phyloP scores from a whole-genome alignment of 2,797 vertebrate species.

The Oreortyx pictus region DNA sequence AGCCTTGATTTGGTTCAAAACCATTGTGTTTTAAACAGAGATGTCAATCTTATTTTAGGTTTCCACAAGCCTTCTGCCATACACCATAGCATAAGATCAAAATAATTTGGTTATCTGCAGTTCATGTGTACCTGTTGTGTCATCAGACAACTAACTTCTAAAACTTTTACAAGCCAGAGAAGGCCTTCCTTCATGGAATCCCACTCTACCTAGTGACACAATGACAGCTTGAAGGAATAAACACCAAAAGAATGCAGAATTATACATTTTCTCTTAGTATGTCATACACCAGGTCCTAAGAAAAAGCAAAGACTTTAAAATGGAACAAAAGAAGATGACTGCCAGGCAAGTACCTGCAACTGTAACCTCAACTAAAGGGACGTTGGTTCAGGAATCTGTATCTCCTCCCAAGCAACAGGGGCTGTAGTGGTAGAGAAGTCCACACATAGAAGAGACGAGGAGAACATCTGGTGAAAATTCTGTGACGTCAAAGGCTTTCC shows the following conservation, averaged over 20 bases:
- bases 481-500: background rate
- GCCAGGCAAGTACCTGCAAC: background rate
- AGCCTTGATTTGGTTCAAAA: constrained; percentile 16
- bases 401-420: background rate
- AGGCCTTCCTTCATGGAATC: background rate
- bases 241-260: background rate
- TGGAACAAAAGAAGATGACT: background rate
- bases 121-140: background rate
- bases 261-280: background rate
- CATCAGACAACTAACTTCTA: background rate
- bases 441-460: background rate
- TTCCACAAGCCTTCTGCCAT: background rate
- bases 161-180: background rate
- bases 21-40: background rate
- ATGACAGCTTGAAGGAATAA: background rate
- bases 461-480: background rate
- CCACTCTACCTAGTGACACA: background rate
- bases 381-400: background rate
- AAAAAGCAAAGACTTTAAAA: background rate
- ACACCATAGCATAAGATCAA: background rate
- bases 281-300: accelerated
- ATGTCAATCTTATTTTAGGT: background rate
- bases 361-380: background rate
- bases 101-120: background rate
- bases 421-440: background rate